phyloP scores from a whole-genome alignment of 2,797 vertebrate species.

The Ciconia nigra region DNA sequence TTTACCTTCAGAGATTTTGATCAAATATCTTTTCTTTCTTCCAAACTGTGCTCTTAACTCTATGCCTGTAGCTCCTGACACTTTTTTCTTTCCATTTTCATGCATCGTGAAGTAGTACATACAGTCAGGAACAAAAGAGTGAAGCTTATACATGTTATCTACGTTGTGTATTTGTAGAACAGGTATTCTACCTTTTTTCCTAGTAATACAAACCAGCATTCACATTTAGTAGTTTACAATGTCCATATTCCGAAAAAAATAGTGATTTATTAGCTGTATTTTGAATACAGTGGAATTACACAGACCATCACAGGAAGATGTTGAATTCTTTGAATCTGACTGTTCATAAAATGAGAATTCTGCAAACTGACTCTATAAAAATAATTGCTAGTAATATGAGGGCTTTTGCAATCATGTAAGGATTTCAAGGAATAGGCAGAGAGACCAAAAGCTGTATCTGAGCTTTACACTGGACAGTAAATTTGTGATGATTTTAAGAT shows the following conservation, averaged over 20 bases:
- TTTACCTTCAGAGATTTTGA: neutral
- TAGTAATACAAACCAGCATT: neutral
- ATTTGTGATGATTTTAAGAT: neutral
- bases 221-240: neutral
- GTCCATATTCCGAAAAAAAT: neutral
- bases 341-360: neutral
- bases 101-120: neutral
- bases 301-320: neutral
- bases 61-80: neutral
- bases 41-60: neutral
- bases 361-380: neutral
- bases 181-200: neutral
- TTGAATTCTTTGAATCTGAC: neutral
- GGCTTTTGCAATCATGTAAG: neutral
- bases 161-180: neutral
- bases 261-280: neutral
- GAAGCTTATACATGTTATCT: neutral
- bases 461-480: neutral
- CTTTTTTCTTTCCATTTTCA: neutral
- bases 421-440: neutral
- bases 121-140: neutral
- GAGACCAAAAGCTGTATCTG: neutral
- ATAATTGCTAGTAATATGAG: neutral
- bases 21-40: neutral
- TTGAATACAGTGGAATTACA: neutral